These are phyloP conservation scores for Drosophila orena DNA, from an alignment of 1,140 invertebrate genomes.

Conservation along the genomic window DNA sequence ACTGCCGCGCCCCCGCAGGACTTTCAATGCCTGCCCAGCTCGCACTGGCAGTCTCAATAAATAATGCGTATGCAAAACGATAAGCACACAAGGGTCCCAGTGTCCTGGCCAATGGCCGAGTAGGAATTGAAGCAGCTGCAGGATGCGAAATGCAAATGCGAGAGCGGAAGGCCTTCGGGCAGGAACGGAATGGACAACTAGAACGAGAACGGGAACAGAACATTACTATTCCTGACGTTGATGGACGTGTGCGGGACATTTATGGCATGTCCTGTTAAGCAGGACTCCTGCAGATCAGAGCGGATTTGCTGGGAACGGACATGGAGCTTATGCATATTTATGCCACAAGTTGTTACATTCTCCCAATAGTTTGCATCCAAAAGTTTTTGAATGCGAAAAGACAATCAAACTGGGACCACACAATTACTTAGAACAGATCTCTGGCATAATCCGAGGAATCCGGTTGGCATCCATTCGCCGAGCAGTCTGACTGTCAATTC, in stretches of 20 bases:
- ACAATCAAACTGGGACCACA: conserved; percentile 36
- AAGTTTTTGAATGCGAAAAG: conserved; percentile 63
- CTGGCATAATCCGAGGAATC: conserved; percentile 6
- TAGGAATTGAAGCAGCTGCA: conserved; percentile 34
- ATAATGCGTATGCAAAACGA: conserved; percentile 78
- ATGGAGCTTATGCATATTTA: conserved; percentile 74
- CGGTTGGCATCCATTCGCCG: not conserved
- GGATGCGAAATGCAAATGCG: conserved; percentile 67
- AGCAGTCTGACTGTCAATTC: conserved; percentile 59
- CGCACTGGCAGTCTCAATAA: conserved; percentile 53
- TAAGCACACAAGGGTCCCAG: conserved; percentile 62
- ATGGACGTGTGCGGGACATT: conserved; percentile 63
- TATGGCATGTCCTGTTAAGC: conserved; percentile 57
- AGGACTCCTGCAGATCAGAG: conserved; percentile 44
- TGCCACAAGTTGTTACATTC: conserved; percentile 63
- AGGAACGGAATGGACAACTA: not conserved
- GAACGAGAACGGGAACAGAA: too few species aligned
- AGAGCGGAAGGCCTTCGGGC: conserved; percentile 1
- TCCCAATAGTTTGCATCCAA: conserved; percentile 43
- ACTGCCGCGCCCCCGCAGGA: conserved; percentile 13
- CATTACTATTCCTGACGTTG: conserved; percentile 47
- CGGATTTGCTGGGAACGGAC: not conserved
- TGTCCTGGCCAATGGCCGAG: conserved; percentile 55
- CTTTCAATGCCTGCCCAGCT: conserved; percentile 1
- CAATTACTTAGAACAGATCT: conserved; percentile 45